phyloP scores from a whole-genome alignment of 2,797 vertebrate genomes.

The Paramormyrops hopkinsi region DNA sequence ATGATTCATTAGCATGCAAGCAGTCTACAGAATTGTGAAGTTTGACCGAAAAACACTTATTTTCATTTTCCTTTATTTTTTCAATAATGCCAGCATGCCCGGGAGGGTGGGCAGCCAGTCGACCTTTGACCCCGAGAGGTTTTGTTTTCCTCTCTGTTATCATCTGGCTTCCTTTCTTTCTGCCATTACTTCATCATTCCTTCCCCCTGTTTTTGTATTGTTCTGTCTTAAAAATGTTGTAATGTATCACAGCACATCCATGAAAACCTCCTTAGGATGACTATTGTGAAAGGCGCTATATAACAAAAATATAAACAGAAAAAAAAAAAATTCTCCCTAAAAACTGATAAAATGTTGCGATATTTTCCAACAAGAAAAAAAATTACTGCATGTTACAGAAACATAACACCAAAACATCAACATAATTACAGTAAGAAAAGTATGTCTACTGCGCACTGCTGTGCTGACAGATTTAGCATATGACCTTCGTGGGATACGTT shows the following conservation, averaged over 20 bases:
- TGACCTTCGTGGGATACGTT: not conserved
- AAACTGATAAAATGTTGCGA: too few species aligned
- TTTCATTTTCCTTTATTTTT: not conserved
- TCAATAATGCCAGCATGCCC: not conserved
- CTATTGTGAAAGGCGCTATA: not conserved
- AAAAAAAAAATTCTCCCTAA: too few species aligned
- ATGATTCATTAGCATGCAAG: not conserved
- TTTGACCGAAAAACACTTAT: not conserved
- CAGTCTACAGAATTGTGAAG: not conserved
- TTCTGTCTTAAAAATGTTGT: not conserved
- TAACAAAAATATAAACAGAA: not conserved
- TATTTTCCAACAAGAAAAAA: too few species aligned
- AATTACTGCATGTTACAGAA: too few species aligned
- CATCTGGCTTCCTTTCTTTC: not conserved
- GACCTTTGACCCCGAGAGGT: not conserved
- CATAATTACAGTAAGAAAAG: not conserved
- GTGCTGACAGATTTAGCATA: not conserved
- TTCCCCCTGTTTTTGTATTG: not conserved
- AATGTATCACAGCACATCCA: not conserved
- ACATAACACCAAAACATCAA: too few species aligned
- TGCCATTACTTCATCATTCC: not conserved
- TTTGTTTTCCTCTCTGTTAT: not conserved
- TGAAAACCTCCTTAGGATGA: not conserved
- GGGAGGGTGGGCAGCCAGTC: not conserved
- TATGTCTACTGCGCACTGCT: not conserved